These are phyloP conservation scores for Dryocosmus kuriphilus DNA, from an alignment of 2,888 invertebrate genomes.

Conservation along the genomic window DNA sequence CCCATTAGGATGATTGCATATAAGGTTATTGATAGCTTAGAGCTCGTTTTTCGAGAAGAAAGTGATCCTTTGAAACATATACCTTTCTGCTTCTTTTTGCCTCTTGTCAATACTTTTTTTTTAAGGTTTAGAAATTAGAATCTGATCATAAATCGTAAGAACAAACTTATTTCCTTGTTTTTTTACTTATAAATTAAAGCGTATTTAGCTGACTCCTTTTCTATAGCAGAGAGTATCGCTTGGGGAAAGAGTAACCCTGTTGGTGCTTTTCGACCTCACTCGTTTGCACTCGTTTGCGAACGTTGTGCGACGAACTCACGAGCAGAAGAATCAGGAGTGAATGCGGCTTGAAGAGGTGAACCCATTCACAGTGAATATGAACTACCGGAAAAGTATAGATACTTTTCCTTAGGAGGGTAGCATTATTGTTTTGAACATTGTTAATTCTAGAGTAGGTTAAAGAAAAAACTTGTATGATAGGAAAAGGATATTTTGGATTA, in stretches of 20 bases:
- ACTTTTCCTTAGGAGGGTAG: too few species aligned
- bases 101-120: background rate
- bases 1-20: background rate
- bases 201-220: background rate
- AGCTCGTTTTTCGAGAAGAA: background rate
- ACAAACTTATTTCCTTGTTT: background rate
- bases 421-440: too few species aligned
- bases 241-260: background rate
- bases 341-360: conserved; percentile 51
- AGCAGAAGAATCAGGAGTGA: conserved; percentile 58
- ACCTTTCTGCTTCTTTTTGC: background rate
- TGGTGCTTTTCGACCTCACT: conserved; percentile 17
- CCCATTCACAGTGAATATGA: background rate
- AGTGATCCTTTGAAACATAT: background rate
- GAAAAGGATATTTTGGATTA: too few species aligned
- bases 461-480: too few species aligned
- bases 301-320: conserved; percentile 66
- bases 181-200: background rate
- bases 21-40: background rate
- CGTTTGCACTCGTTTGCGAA: conserved; percentile 64
- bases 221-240: background rate
- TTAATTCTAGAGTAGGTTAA: too few species aligned
- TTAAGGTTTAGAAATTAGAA: background rate
- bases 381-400: too few species aligned
- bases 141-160: background rate